Evolutionary conservation across 2,797 vertebrate genomes (phyloP).

Genomic region (Botia almorhae): DNA sequence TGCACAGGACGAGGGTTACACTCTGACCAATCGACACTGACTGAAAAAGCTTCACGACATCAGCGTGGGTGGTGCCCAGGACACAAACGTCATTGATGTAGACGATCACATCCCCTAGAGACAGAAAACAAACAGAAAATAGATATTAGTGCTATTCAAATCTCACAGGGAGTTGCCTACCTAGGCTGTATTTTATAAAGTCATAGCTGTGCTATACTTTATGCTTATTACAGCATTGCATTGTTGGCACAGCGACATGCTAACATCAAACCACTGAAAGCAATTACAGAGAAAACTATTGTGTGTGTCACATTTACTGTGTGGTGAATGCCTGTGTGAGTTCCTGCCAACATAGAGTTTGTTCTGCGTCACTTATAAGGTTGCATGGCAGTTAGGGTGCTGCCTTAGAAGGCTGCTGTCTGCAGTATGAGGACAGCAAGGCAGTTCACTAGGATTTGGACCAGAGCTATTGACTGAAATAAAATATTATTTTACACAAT

Average conservation of each 20-base stretch:
- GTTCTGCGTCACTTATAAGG: too few relatives aligned
- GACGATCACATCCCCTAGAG: constrained; percentile 94
- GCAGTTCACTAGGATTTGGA: background rate
- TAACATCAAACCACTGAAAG: too few relatives aligned
- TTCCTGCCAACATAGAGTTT: too few relatives aligned
- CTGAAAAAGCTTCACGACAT: constrained; percentile 98
- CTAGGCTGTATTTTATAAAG: background rate
- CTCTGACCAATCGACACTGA: constrained; percentile 96
- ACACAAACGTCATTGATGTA: constrained; percentile 98
- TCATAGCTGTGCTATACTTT: too few relatives aligned
- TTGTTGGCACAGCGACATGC: too few relatives aligned
- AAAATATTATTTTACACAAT: background rate
- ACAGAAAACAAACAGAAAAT: constrained; percentile 5
- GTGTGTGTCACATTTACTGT: too few relatives aligned
- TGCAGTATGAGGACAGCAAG: background rate
- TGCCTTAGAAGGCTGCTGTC: background rate
- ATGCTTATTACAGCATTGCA: too few relatives aligned
- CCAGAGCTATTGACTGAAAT: background rate
- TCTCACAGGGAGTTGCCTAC: background rate
- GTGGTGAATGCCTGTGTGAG: too few relatives aligned
- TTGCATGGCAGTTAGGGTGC: background rate
- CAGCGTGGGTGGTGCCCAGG: constrained; percentile 95
- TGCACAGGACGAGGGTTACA: constrained; percentile 93
- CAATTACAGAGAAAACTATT: too few relatives aligned
- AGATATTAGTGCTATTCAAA: background rate